phyloP scores from a whole-genome alignment of 2,888 invertebrate species.

The Lutraria lutraria region DNA sequence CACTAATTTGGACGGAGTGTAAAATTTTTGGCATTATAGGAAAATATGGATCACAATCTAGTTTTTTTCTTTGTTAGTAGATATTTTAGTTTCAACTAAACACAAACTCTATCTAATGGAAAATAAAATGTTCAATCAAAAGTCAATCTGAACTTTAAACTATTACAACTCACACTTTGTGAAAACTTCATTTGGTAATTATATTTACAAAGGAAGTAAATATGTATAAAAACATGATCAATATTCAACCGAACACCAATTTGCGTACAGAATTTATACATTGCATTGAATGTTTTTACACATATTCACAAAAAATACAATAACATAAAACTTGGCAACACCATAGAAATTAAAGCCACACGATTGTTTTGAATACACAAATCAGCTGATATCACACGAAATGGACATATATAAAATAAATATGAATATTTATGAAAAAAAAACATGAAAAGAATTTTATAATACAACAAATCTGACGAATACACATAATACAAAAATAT shows the following conservation, averaged over 20 bases:
- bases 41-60: constrained; percentile 19
- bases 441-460: background rate
- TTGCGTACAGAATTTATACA: constrained; percentile 16
- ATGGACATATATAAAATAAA: constrained; percentile 17
- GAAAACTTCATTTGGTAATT: background rate
- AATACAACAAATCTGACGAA: background rate
- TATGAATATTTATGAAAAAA: constrained; percentile 10
- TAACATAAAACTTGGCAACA: background rate
- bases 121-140: background rate
- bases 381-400: constrained; percentile 8
- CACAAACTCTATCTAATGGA: background rate
- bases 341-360: constrained; percentile 9
- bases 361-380: background rate
- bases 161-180: background rate
- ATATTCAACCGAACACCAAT: constrained; percentile 11
- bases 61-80: background rate
- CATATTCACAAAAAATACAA: background rate
- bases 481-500: constrained; percentile 22
- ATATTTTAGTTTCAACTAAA: background rate
- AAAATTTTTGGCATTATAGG: constrained; percentile 22
- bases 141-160: background rate
- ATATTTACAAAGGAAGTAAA: background rate
- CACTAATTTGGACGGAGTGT: constrained; percentile 22
- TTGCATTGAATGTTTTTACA: constrained; percentile 14
- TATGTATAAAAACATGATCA: constrained; percentile 14